Evolutionary conservation across 2,113 vertebrate genomes (phyloP).

Genomic region (Lates calcarifer): DNA sequence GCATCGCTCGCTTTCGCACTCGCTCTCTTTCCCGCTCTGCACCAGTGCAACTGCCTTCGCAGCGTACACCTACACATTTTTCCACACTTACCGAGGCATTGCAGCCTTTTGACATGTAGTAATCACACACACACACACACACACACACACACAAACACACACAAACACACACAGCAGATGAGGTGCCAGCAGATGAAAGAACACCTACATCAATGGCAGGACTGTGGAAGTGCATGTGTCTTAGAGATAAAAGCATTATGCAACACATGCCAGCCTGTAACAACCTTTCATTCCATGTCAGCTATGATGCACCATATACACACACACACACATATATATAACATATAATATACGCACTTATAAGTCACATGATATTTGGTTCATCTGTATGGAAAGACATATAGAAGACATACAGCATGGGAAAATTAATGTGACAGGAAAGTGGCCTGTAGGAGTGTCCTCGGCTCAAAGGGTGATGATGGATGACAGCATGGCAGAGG

Average conservation of each 20-base stretch:
- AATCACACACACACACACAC: slow-evolving; percentile 33
- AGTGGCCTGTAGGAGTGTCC: slow-evolving; percentile 39
- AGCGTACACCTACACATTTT: slow-evolving; percentile 69
- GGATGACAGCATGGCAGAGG: neutral
- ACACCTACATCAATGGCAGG: slow-evolving; percentile 69
- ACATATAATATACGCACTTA: slow-evolving; percentile 17
- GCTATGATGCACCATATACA: slow-evolving; percentile 3
- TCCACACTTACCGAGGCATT: slow-evolving; percentile 46
- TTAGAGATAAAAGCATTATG: slow-evolving; percentile 68
- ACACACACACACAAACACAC: slow-evolving; percentile 17
- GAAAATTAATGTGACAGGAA: slow-evolving; percentile 44
- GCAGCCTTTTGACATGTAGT: slow-evolving; percentile 70
- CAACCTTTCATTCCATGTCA: slow-evolving; percentile 35
- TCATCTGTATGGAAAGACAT: slow-evolving; percentile 12
- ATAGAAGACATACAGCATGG: slow-evolving; percentile 11
- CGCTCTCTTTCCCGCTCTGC: slow-evolving; percentile 42
- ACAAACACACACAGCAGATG: slow-evolving; percentile 34
- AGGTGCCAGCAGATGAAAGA: slow-evolving; percentile 67
- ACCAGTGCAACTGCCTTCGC: slow-evolving; percentile 47
- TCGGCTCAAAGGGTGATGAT: slow-evolving; percentile 28
- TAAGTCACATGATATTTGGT: slow-evolving; percentile 16
- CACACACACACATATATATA: neutral
- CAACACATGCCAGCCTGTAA: no score
- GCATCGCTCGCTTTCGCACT: slow-evolving; percentile 50
- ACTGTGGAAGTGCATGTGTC: slow-evolving; percentile 46